phyloP scores from a whole-genome alignment of 2,113 vertebrate genomes.

The Meriones unguiculatus region DNA sequence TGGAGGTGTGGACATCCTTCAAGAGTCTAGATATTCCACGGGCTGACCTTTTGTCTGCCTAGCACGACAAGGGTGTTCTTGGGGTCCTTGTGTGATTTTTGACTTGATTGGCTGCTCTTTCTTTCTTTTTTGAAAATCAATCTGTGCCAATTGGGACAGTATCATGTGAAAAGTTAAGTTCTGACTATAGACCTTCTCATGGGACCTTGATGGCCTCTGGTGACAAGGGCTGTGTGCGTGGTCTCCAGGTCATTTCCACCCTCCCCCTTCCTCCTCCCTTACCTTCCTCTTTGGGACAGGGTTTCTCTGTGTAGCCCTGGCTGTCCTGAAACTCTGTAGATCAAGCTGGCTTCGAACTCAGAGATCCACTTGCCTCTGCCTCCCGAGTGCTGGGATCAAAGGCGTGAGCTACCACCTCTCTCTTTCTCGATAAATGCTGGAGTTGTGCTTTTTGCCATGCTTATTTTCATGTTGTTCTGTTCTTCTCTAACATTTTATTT shows the following conservation, averaged over 20 bases:
- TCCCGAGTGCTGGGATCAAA: not conserved
- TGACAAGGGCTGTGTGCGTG: not conserved
- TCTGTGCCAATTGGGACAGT: not conserved
- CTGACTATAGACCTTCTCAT: not conserved
- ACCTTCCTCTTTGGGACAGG: not conserved
- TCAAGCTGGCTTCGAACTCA: not conserved
- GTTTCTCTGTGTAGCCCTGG: not conserved
- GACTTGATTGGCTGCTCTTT: not conserved
- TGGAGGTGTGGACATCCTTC: not conserved
- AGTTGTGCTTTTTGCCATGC: not conserved
- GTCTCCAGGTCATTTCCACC: no score
- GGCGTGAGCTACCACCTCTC: not conserved
- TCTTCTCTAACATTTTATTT: not conserved
- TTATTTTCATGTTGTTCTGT: not conserved
- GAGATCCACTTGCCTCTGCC: not conserved
- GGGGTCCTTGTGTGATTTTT: not conserved
- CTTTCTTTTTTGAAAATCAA: not conserved
- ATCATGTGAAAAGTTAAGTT: not conserved
- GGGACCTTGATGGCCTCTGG: not conserved
- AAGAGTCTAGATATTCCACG: not conserved
- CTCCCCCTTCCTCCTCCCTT: accelerated
- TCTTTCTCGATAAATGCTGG: no score
- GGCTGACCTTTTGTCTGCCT: not conserved
- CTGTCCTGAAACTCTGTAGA: not conserved
- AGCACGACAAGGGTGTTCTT: not conserved